phyloP scores from a whole-genome alignment of 2,113 vertebrate genomes.

The Sturnira hondurensis region DNA sequence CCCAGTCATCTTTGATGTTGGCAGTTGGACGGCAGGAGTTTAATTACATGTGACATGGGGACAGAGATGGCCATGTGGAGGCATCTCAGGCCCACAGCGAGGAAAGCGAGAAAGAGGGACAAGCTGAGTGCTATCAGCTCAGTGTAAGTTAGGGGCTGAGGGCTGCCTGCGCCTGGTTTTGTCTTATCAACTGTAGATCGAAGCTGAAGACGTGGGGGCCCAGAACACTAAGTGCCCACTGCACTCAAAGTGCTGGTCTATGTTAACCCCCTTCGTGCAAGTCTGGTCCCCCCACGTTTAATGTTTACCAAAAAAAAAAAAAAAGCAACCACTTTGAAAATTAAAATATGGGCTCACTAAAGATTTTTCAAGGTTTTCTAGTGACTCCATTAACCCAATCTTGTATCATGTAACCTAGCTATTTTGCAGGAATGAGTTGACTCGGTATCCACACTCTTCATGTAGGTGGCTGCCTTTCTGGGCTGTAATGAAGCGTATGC shows the following conservation, averaged over 20 bases:
- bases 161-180: rapidly evolving
- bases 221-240: rapidly evolving
- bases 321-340: not conserved
- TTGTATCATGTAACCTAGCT: not conserved
- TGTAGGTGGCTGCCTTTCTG: not conserved
- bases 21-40: not conserved
- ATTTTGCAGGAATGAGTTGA: rapidly evolving
- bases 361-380: not conserved
- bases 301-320: not conserved
- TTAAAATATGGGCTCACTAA: not conserved
- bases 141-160: rapidly evolving
- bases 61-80: not conserved
- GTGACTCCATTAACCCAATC: not conserved
- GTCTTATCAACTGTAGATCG: not conserved
- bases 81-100: not conserved
- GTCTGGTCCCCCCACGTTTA: too few species aligned
- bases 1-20: not conserved
- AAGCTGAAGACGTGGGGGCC: not conserved
- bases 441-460: rapidly evolving
- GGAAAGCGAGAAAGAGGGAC: not conserved
- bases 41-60: not conserved
- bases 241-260: rapidly evolving
- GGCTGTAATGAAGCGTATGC: rapidly evolving
- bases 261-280: too few species aligned
- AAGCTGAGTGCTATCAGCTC: not conserved